phyloP scores from a whole-genome alignment of 2,888 invertebrate genomes.

The Coleophora flavipennella region DNA sequence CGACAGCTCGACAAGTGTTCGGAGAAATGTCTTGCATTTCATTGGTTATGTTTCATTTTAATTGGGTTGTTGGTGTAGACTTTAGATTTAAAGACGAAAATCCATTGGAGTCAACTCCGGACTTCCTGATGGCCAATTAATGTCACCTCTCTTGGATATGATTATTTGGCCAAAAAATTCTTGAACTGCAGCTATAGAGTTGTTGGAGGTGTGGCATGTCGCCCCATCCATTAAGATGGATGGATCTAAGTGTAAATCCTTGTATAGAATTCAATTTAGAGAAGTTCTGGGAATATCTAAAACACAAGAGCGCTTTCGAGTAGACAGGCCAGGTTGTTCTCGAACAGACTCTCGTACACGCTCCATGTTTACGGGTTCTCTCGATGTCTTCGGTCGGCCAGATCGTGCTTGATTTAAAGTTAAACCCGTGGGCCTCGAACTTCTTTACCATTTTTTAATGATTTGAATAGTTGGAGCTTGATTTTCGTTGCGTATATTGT shows the following conservation, averaged over 20 bases:
- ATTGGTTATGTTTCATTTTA: constrained; percentile 12
- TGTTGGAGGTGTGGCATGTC: constrained; percentile 7
- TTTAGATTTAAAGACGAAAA: constrained; percentile 15
- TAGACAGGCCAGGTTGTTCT: constrained; percentile 4
- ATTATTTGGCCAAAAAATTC: constrained; percentile 10
- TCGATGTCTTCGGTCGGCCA: too few relatives aligned
- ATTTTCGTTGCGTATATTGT: constrained; percentile 1
- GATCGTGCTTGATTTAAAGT: constrained; percentile 14
- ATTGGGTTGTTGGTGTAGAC: constrained; percentile 12
- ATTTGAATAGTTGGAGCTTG: too few relatives aligned
- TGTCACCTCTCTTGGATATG: constrained; percentile 14
- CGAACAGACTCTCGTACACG: constrained; percentile 5
- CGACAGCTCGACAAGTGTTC: constrained; percentile 9
- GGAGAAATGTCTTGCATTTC: constrained; percentile 3
- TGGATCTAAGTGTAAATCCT: constrained; percentile 6
- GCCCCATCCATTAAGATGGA: constrained; percentile 8
- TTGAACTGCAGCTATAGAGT: background rate
- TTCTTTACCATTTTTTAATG: constrained; percentile 12
- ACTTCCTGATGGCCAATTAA: constrained; percentile 16
- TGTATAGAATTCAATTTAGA: constrained; percentile 6
- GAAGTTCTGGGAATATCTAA: constrained; percentile 5
- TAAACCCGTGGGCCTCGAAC: constrained; percentile 16
- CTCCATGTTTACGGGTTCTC: constrained; percentile 5
- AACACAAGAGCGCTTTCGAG: constrained; percentile 4
- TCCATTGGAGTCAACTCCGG: constrained; percentile 14